Base-by-base conservation (phyloP, 2,797 vertebrate species). In the Melanotaenia trifasciata region DNA sequence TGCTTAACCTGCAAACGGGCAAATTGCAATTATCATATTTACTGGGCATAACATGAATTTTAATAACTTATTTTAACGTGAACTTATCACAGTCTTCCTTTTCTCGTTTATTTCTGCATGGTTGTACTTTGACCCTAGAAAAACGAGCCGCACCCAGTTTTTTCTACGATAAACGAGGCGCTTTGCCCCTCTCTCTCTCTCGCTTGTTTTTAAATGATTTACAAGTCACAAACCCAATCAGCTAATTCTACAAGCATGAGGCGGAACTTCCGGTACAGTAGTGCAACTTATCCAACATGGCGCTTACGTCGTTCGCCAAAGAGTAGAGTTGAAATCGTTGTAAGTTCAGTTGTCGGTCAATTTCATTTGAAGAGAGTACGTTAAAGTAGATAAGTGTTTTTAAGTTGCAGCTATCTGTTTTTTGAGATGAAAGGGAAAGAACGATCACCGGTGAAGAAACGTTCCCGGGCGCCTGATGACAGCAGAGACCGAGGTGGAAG, bases 401-500 rank as follows among this genome's bases (percentile, higher is more conserved):
- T 14, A 13, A 16, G 9, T 57, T 4, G 38, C 62, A n/a, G 43
- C 26, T 36, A n/a, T 58, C 45, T 22, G 40, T 40, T 45, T 45
- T 28, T 50, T 64, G 86, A 89, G 65, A 98, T 98, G 97, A 98
- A 98, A 90, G 96, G 97, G 58, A 98, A 97, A 87, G 97, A 98
- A 89, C 95, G 96, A 79, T 98, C 97, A 12, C 97, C 97, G 20
- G 93, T 96, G 47, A 99, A 98, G 81, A 98, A 98, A 79, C 97
- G 97, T 66, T 94, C 96, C 28, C 96, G 97, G 74, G 95, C 93
- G 91, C 90, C 86, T 68, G 96, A 97, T 50, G 96, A 97, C 35
- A 91, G 95, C 80, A 93, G 96, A 87, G 95, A 96, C 62, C 93
- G 95, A 58, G 96, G 96, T 84, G 96, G 96, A 87, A 97, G 96